A percentile compares a stretch with the other conserved stretches of the same genome.
Conservation (phyloP, 2,888 invertebrate genomes). For the Dichetophora obliterata region DNA sequence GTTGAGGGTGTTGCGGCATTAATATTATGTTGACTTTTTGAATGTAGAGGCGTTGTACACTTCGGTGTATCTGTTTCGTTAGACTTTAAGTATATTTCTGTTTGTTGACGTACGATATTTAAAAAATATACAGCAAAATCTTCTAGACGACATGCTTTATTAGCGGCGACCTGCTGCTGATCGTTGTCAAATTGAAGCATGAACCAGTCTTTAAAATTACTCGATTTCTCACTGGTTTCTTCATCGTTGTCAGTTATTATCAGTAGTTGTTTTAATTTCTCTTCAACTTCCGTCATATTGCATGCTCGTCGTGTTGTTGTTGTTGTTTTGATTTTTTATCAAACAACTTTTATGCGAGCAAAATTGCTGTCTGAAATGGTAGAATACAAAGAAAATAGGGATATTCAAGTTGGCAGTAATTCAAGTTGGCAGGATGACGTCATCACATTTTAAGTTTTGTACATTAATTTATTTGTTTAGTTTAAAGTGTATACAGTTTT, state of each 20-base stretch:
- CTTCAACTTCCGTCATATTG: conserved; percentile 39
- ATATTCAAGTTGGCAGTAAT: conserved; percentile 44
- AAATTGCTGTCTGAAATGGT: conserved; percentile 59
- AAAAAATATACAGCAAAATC: conserved; percentile 75
- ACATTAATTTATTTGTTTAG: neutral
- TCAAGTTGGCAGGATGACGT: conserved; percentile 49
- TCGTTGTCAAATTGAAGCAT: conserved; percentile 48
- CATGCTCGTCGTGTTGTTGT: neutral
- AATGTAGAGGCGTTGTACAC: conserved; percentile 52
- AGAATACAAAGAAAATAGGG: conserved; percentile 57
- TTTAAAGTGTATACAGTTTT: neutral
- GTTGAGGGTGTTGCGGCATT: conserved; percentile 6
- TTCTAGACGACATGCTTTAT: conserved; percentile 56
- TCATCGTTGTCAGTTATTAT: conserved; percentile 18
- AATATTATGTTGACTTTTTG: conserved; percentile 13
- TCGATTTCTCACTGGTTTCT: neutral
- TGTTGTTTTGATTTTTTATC: neutral
- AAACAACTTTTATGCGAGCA: conserved; percentile 23
- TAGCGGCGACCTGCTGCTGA: neutral
- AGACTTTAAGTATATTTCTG: conserved; percentile 70
- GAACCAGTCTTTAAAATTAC: conserved; percentile 54
- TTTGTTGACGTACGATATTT: conserved; percentile 73
- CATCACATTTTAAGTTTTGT: conserved; percentile 42
- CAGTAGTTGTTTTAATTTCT: conserved; percentile 42
- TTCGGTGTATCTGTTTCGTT: conserved; percentile 56